Evolutionary conservation across 2,888 invertebrate genomes (phyloP).

Genomic region (Pardosa pseudoannulata): DNA sequence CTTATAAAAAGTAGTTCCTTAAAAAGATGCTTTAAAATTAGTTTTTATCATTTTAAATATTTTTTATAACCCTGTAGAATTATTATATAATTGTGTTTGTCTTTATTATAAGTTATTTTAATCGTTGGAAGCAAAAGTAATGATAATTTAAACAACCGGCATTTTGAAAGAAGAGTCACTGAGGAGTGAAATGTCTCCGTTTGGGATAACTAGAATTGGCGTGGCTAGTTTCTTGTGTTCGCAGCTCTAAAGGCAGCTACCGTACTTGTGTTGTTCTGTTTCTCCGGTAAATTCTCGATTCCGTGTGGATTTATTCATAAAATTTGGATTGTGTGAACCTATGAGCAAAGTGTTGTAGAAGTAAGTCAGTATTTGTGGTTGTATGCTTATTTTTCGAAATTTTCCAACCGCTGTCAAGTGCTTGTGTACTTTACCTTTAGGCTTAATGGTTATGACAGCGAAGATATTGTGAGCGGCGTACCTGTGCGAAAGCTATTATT

Average conservation of each 20-base stretch:
- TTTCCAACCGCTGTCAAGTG: constrained; percentile 7
- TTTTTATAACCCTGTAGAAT: not conserved
- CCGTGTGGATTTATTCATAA: constrained; percentile 14
- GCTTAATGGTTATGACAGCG: constrained; percentile 44
- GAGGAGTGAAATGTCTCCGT: constrained; percentile 32
- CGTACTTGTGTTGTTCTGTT: constrained; percentile 22
- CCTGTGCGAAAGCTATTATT: not conserved
- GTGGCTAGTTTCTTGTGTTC: constrained; percentile 39
- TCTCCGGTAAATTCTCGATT: not conserved
- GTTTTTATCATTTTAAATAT: not conserved
- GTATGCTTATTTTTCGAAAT: not conserved
- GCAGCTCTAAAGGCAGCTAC: constrained; percentile 18
- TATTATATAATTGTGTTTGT: not conserved
- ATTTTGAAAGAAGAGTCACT: constrained; percentile 50
- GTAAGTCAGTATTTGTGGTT: constrained; percentile 6
- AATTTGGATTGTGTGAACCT: constrained; percentile 1
- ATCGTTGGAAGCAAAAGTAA: not conserved
- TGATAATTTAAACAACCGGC: constrained; percentile 35
- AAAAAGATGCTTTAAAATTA: not conserved
- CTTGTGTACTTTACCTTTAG: constrained; percentile 28
- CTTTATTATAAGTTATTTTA: not conserved
- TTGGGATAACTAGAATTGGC: constrained; percentile 46
- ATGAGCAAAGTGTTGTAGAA: constrained; percentile 30
- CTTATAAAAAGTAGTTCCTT: constrained; percentile 33
- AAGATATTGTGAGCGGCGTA: not conserved